A percentile compares a stretch with the other conserved stretches of the same genome.
phyloP scores from a whole-genome alignment of 2,113 vertebrate genomes.

The Dasyurus viverrinus region DNA sequence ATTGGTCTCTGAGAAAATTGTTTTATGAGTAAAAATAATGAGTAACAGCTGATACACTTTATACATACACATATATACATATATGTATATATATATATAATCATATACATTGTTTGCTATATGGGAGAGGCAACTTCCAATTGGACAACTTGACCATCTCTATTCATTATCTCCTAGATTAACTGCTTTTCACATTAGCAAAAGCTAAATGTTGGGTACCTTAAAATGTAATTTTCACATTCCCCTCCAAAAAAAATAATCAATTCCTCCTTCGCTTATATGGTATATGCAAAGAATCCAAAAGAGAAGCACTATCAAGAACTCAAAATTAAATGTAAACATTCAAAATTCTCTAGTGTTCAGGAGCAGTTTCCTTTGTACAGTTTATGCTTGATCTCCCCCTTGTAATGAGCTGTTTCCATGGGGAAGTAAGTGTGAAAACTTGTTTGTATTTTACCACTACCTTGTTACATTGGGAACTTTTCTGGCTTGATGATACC shows the following conservation, averaged over 20 bases:
- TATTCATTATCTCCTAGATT: constrained; percentile 60
- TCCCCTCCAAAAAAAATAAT: background rate
- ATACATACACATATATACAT: too few relatives aligned
- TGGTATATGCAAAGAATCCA: background rate
- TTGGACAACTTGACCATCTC: constrained; percentile 53
- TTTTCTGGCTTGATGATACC: background rate
- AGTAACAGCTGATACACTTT: background rate
- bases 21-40: background rate
- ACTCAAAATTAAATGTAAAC: background rate
- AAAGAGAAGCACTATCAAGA: background rate
- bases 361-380: background rate
- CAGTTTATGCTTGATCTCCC: background rate
- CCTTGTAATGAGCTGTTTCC: background rate
- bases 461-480: background rate
- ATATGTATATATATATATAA: too few relatives aligned
- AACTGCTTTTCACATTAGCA: constrained; percentile 7
- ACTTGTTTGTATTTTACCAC: background rate
- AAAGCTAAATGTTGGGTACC: background rate
- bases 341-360: background rate
- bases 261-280: background rate
- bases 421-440: background rate
- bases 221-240: background rate
- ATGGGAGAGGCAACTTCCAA: constrained; percentile 59
- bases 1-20: background rate
- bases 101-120: constrained; percentile 59